Conservation (phyloP, 2,888 invertebrate genomes). For the Lobophora halterata region DNA sequence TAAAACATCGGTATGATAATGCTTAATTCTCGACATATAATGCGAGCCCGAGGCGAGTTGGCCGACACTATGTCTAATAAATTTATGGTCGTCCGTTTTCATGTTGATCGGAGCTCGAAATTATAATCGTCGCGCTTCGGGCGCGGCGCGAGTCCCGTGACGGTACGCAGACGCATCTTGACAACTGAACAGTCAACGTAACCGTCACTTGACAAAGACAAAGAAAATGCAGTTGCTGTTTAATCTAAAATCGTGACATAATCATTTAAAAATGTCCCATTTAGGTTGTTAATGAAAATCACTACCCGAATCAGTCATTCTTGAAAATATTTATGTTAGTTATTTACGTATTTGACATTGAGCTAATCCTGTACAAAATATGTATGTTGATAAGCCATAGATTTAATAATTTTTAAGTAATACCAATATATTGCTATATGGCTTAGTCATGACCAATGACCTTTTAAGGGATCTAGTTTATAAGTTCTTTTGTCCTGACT, state of each 20-base stretch:
- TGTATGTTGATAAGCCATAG: too few species aligned
- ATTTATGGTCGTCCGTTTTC: slow-evolving; percentile 79
- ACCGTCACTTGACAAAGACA: slow-evolving; percentile 13
- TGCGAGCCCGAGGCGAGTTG: slow-evolving; percentile 67
- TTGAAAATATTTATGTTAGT: too few species aligned
- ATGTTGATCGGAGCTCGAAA: slow-evolving; percentile 78
- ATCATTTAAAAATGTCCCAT: background rate
- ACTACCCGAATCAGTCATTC: too few species aligned
- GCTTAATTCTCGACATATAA: slow-evolving; percentile 80
- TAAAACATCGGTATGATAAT: slow-evolving; percentile 72
- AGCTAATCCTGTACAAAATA: too few species aligned
- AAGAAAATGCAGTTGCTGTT: slow-evolving; percentile 5
- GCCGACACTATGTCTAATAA: slow-evolving; percentile 81
- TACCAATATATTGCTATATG: too few species aligned
- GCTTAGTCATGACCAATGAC: too few species aligned
- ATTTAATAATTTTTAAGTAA: too few species aligned
- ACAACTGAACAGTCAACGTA: slow-evolving; percentile 15
- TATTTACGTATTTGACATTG: too few species aligned
- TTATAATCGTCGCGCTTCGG: slow-evolving; percentile 76
- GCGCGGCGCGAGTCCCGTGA: slow-evolving; percentile 61
- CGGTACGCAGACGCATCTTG: slow-evolving; percentile 35
- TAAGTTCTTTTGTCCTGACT: too few species aligned
- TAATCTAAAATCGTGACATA: slow-evolving; percentile 2
- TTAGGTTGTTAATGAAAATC: too few species aligned
- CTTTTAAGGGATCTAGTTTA: too few species aligned